phyloP scores from a whole-genome alignment of 2,113 vertebrate species.

The Grammomys dolichurus region DNA sequence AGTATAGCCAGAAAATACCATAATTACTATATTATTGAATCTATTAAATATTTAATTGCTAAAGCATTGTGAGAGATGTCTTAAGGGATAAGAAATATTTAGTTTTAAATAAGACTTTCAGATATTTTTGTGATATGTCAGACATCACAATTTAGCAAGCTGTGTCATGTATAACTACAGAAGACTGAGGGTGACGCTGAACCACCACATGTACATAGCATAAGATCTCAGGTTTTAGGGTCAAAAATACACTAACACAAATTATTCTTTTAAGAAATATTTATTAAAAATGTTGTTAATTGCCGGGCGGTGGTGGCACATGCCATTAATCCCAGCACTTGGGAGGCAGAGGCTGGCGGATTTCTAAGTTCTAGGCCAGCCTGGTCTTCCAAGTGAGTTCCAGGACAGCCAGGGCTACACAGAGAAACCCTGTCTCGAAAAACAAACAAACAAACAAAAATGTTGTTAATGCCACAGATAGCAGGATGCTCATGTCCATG shows the following conservation, averaged over 20 bases:
- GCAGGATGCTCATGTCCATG: fast-evolving
- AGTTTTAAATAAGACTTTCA: neutral
- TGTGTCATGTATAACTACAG: neutral
- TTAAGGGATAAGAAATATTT: neutral
- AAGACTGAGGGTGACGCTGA: neutral
- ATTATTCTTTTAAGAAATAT: neutral
- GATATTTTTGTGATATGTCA: neutral
- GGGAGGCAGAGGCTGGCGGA: no score
- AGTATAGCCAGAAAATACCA: neutral
- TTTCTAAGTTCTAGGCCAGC: no score
- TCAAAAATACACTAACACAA: neutral
- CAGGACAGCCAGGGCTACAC: no score
- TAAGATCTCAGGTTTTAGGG: neutral
- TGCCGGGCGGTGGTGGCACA: no score
- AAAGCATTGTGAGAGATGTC: neutral
- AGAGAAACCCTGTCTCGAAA: no score
- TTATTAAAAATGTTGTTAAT: neutral
- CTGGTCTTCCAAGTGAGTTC: no score
- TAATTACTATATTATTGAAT: neutral
- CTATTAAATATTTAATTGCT: neutral
- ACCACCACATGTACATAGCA: neutral
- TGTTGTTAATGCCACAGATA: neutral
- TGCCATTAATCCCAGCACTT: no score
- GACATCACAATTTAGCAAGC: neutral
- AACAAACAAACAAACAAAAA: no score